Base-by-base conservation (phyloP, 2,113 vertebrate genomes). In the Ciconia maguari region DNA sequence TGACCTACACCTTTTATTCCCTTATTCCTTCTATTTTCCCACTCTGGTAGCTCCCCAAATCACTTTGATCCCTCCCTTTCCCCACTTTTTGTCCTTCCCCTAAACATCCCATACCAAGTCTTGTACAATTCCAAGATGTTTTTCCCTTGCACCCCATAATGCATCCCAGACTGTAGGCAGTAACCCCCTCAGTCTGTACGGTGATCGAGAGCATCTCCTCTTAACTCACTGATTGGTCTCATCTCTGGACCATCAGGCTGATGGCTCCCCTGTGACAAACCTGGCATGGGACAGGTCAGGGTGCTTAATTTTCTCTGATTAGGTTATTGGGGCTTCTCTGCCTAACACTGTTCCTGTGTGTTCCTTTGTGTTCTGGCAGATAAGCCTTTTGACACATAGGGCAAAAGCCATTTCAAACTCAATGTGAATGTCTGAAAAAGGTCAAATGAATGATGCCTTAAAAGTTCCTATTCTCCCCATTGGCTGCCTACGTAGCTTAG, bases 401-500 rank as follows among this genome's bases (percentile, higher is more conserved):
- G 26, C 16, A 87, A 83, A 92, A 87, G 46, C 7, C 2, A 3
- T 75, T 90, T 92, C 52, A 64, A 42, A 60, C 11, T 54, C 22
- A n/a, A 8, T n/a, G 11, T 14, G 6, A 61, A 75, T 13, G 21
- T 48, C 52, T 65, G 44, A 52, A 72, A 71, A 90, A 64, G 9
- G 12, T 65, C 13, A 64, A 88, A 32, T 68, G 8, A 76, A 46
- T 38, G 29, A 32, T 34, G 26, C 12, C 8, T 14, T 71, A 32
- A 14, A 70, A 20, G 16, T 30, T 80, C 29, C 16, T 3, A 16
- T 80, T 74, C n/a, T 86, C 24, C 11, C 34, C 12, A 9, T 2
- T 6, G 1, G 6, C 36, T 51, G 29, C n/a, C 52, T 38, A 7
- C 0, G 0, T 46, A 46, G 20, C 6, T 66, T 54, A 36, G 25